Conservation (phyloP, 2,113 vertebrate genomes). For the Spermophilus dauricus region DNA sequence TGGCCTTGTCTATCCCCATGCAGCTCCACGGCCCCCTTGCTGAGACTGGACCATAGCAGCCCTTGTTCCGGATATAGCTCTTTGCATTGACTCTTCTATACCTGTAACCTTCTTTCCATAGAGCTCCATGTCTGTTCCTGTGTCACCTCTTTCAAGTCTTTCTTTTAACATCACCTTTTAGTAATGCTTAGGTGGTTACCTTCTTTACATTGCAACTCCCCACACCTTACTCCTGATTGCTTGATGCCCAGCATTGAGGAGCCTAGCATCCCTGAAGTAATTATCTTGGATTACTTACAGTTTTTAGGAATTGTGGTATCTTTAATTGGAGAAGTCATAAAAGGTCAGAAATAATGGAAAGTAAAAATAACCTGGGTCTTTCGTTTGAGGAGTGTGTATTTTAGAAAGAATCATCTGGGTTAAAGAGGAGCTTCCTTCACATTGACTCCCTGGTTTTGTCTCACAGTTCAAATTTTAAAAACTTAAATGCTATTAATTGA, state of each 20-base stretch:
- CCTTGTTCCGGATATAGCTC: neutral
- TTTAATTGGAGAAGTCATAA: neutral
- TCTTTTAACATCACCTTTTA: neutral
- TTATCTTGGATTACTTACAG: neutral
- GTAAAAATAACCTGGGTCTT: neutral
- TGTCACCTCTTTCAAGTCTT: neutral
- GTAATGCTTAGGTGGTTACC: neutral
- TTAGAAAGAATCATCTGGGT: neutral
- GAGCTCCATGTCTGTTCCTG: neutral
- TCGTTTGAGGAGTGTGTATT: neutral
- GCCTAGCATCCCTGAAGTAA: neutral
- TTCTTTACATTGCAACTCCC: neutral
- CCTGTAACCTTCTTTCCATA: neutral
- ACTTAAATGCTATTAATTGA: conserved; percentile 8
- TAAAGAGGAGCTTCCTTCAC: conserved; percentile 31
- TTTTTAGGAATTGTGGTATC: neutral
- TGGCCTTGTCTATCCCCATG: neutral
- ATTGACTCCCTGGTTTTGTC: neutral
- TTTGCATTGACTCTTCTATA: neutral
- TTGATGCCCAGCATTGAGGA: neutral
- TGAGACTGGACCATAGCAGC: neutral
- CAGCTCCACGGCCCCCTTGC: neutral
- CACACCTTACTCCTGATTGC: neutral
- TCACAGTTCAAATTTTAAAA: neutral
- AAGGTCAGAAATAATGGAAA: neutral